A percentile compares a stretch with the other conserved stretches of the same genome.
Evolutionary conservation across 2,888 invertebrate genomes (phyloP).

Genomic region (Cerastis leucographa): DNA sequence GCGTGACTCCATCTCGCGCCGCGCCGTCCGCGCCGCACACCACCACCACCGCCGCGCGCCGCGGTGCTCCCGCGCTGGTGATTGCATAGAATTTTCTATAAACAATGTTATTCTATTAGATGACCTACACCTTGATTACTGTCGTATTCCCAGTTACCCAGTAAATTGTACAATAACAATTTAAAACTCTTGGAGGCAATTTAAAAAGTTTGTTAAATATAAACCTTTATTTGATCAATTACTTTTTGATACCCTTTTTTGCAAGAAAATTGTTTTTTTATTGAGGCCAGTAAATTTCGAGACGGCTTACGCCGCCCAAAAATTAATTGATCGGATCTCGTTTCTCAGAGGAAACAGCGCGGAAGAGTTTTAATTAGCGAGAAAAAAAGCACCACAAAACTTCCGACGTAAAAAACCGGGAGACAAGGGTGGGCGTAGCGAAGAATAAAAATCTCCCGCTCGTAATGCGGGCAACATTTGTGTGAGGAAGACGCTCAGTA

Average conservation of each 20-base stretch:
- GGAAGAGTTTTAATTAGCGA: constrained; percentile 91
- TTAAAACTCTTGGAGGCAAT: constrained; percentile 67
- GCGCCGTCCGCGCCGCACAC: constrained; percentile 62
- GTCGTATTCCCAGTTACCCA: constrained; percentile 70
- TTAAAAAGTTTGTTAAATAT: constrained; percentile 72
- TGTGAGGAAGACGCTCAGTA: constrained; percentile 90
- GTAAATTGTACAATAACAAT: constrained; percentile 70
- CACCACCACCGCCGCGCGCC: constrained; percentile 59
- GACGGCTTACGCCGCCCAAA: constrained; percentile 88
- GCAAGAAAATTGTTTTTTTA: constrained; percentile 83
- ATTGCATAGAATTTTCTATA: constrained; percentile 76
- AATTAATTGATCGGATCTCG: constrained; percentile 91
- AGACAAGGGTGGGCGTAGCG: constrained; percentile 89
- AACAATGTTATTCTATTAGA: constrained; percentile 75
- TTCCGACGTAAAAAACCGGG: constrained; percentile 89
- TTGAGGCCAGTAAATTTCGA: constrained; percentile 86
- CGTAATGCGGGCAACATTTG: constrained; percentile 91
- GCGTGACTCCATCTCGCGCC: constrained; percentile 81
- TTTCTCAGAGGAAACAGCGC: constrained; percentile 89
- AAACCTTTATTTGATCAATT: constrained; percentile 85
- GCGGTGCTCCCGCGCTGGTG: constrained; percentile 65
- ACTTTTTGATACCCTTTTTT: constrained; percentile 85
- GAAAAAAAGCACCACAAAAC: constrained; percentile 89
- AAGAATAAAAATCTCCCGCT: constrained; percentile 89
- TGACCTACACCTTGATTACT: constrained; percentile 71